A percentile compares a stretch with the other conserved stretches of the same genome.
phyloP scores from a whole-genome alignment of 2,888 invertebrate species.

The Penaeus monodon region DNA sequence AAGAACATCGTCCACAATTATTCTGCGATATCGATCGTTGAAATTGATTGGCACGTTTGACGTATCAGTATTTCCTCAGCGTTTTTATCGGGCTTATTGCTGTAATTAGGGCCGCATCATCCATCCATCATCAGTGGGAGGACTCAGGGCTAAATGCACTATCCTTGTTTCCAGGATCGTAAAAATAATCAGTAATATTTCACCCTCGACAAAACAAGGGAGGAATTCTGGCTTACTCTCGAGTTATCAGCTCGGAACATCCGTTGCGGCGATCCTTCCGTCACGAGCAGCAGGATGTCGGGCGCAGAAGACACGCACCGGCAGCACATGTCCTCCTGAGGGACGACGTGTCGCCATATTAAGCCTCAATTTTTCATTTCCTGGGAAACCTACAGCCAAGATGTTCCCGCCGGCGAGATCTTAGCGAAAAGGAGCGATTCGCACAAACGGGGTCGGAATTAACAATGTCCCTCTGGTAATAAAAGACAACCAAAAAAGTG shows the following conservation, averaged over 20 bases:
- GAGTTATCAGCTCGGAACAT: conserved; percentile 37
- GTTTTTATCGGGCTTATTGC: conserved; percentile 5
- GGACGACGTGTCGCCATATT: too few relatives aligned
- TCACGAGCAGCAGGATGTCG: too few relatives aligned
- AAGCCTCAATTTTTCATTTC: too few relatives aligned
- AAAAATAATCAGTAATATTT: conserved; percentile 36
- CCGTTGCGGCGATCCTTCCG: too few relatives aligned
- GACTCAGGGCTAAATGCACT: conserved; percentile 29
- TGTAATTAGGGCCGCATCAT: conserved; percentile 16
- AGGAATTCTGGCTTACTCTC: not conserved
- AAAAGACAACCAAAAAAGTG: conserved; percentile 38
- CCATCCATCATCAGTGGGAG: not conserved
- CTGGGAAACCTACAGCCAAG: too few relatives aligned
- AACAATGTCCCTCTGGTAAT: conserved; percentile 42
- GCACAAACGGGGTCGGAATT: conserved; percentile 30
- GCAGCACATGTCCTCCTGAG: too few relatives aligned
- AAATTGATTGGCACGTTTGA: not conserved
- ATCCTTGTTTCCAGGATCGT: conserved; percentile 40
- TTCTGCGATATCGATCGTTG: conserved; percentile 4
- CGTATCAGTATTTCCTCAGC: not conserved
- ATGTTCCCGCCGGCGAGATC: too few relatives aligned
- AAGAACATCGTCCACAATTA: not conserved
- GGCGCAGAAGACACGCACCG: too few relatives aligned
- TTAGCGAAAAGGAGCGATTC: conserved; percentile 4
- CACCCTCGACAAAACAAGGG: conserved; percentile 28